Conservation (phyloP, 2,797 vertebrate species). For the Pseudochirops corinnae region DNA sequence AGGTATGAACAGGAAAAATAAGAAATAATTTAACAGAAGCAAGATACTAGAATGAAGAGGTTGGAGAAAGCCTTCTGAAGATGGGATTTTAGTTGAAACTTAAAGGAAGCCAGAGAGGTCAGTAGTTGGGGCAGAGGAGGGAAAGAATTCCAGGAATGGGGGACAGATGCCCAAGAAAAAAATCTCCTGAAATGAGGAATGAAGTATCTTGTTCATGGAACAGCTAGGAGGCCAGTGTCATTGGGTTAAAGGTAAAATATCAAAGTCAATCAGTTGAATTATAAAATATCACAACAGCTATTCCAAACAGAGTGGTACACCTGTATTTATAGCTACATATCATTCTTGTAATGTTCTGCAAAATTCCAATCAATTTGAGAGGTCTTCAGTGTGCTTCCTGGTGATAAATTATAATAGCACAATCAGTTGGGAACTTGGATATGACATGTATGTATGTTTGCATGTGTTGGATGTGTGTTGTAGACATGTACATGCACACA, state of each 20-base stretch:
- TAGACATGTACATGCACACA: no score
- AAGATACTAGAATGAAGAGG: not conserved
- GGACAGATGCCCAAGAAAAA: not conserved
- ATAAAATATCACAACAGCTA: not conserved
- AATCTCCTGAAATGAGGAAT: not conserved
- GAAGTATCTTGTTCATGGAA: not conserved
- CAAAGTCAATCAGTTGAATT: not conserved
- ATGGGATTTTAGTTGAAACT: not conserved
- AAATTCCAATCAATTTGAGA: not conserved
- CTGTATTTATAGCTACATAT: not conserved
- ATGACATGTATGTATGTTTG: not conserved
- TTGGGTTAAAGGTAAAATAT: not conserved
- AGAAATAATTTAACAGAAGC: not conserved
- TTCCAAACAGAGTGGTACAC: not conserved
- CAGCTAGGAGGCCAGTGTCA: not conserved
- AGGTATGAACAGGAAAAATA: not conserved
- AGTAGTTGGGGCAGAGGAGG: not conserved
- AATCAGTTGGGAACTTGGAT: not conserved
- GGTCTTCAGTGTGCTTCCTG: not conserved
- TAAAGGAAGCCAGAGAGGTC: not conserved
- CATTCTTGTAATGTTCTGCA: not conserved
- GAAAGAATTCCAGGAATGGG: not conserved
- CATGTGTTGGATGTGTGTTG: no score
- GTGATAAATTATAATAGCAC: not conserved
- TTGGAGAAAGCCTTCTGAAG: not conserved